Base-by-base conservation (phyloP, 2,113 vertebrate genomes). In the Charina bottae region DNA sequence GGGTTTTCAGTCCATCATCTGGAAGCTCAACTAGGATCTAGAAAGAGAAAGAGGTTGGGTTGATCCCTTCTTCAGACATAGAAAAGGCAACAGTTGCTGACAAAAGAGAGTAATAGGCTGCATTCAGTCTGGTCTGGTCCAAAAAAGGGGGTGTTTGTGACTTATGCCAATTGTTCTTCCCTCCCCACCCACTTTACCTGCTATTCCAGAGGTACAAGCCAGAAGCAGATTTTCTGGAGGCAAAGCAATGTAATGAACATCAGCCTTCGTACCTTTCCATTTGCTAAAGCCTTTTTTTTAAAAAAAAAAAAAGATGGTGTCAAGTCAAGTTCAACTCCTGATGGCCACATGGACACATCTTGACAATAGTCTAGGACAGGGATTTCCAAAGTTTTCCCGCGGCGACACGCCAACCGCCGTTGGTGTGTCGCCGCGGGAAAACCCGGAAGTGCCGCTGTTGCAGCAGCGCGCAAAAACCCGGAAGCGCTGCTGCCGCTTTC, bases 11-110 rank as follows among this genome's bases (percentile, higher is more conserved):
- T 19, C 94, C 84, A 7, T 93, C 90, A 85, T 91, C 6, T 0
- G 8, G 59, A 64, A 60, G n/a, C 60, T 97, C 95, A 97, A 90
- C 94, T 96, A 95, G 83, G 90, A 91, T 96, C 97, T 97, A 93
- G 62, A 37, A 8, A 84, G 28, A 84, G 19, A 83, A 33, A 89
- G 4, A 62, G 17, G 26, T 8, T 53, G 26, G 49, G 54, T 10
- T 26, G 49, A 37, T 10, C 28, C 28, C 33, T 2, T 33, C 37
- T 24, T 33, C 86, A 72, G 19, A 6, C 53, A 72, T 8, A 24
- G 26, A n/a, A 42, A 88, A 33, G 6, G 2, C 24, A 42, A 24
- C 1, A 37, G 15, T 59, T 17, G 60, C 17, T 28, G 28, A 72
- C 23, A 64, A 37, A 84, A 17, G 1, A 26, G 9, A 4, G 12